Conservation (phyloP, 2,888 invertebrate genomes). For the Chromoteleia sp. region DNA sequence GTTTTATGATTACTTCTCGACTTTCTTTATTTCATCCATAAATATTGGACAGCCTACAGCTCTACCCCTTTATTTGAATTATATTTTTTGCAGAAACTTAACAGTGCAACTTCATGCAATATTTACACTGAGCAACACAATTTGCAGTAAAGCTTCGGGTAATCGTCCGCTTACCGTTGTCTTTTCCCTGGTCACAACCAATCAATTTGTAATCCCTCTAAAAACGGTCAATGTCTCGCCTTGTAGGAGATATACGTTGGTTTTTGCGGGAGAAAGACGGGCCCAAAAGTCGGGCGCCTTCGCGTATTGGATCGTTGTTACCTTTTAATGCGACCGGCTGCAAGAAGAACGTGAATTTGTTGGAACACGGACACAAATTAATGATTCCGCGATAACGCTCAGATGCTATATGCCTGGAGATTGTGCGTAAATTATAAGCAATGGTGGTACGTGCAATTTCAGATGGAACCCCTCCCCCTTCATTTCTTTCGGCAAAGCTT, state of each 20-base stretch:
- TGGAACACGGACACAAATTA: conserved; percentile 41
- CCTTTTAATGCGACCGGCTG: conserved; percentile 43
- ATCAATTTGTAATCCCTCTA: conserved; percentile 21
- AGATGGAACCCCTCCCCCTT: too few relatives aligned
- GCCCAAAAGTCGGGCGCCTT: conserved; percentile 38
- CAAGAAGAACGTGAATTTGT: conserved; percentile 50
- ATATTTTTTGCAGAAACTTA: too few relatives aligned
- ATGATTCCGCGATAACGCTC: conserved; percentile 42
- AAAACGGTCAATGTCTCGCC: conserved; percentile 15
- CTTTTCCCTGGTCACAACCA: background rate
- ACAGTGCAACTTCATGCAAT: too few relatives aligned
- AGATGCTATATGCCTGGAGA: conserved; percentile 25
- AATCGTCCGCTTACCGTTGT: conserved; percentile 16
- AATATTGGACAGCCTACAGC: too few relatives aligned
- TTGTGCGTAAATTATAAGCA: conserved; percentile 31
- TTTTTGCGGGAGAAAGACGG: conserved; percentile 26
- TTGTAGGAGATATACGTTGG: conserved; percentile 22
- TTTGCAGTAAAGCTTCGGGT: background rate
- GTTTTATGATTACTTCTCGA: too few relatives aligned
- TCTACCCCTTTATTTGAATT: too few relatives aligned
- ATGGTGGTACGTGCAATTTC: conserved; percentile 24
- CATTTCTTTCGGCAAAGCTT: too few relatives aligned
- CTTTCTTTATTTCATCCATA: too few relatives aligned
- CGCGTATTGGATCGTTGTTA: conserved; percentile 28
- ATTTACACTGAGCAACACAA: too few relatives aligned